Evolutionary conservation across 2,888 invertebrate species (phyloP).

Genomic region (Drosophila putrida): DNA sequence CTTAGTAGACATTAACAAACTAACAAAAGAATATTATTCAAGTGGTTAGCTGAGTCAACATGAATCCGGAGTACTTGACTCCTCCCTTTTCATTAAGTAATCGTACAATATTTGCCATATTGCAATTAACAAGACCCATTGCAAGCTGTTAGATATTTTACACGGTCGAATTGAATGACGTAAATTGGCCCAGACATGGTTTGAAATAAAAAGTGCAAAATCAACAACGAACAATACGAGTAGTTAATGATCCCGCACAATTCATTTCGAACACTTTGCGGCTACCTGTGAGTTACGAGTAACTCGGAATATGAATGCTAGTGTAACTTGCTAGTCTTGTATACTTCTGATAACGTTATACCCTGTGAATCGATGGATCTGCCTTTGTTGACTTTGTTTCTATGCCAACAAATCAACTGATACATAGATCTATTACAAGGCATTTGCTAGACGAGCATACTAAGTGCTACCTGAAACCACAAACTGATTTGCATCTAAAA

Average conservation of each 20-base stretch:
- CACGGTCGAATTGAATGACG: conserved; percentile 73
- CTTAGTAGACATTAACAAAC: conserved; percentile 10
- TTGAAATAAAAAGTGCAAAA: conserved; percentile 56
- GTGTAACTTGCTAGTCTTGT: conserved; percentile 11
- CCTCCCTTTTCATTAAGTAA: not conserved
- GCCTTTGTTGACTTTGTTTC: too few species aligned
- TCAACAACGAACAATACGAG: conserved; percentile 39
- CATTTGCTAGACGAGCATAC: conserved; percentile 2
- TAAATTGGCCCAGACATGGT: conserved; percentile 42
- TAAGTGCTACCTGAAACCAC: conserved; percentile 16
- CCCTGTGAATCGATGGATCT: not conserved
- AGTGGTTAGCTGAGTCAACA: conserved; percentile 26
- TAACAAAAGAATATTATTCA: conserved; percentile 32
- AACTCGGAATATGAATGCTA: conserved; percentile 32
- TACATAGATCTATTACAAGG: not conserved
- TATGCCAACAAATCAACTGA: too few species aligned
- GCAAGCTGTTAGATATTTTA: conserved; percentile 28
- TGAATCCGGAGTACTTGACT: not conserved
- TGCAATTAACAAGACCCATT: conserved; percentile 46
- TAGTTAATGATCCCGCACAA: conserved; percentile 60
- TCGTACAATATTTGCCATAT: conserved; percentile 35
- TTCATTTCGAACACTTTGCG: conserved; percentile 48
- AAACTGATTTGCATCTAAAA: conserved; percentile 35
- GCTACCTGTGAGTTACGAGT: conserved; percentile 20
- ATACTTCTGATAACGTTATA: not conserved